These are phyloP conservation scores for Percina caprodes DNA, from an alignment of 2,113 vertebrate genomes.

Conservation along the genomic window DNA sequence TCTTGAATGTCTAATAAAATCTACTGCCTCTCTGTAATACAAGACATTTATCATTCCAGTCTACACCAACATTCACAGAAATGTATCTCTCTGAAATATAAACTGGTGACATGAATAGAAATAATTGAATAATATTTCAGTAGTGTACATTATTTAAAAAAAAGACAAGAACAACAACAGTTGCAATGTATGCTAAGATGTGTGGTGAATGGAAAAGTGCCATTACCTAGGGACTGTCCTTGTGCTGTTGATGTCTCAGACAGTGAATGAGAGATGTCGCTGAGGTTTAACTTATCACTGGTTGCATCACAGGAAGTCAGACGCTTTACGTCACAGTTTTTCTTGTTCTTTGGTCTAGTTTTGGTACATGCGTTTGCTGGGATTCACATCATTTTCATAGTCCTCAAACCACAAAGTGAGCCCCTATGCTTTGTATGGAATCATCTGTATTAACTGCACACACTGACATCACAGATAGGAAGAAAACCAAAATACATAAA, in stretches of 20 bases:
- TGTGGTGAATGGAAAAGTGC: slow-evolving; percentile 6
- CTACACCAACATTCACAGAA: not conserved
- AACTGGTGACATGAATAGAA: not conserved
- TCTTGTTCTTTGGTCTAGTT: not conserved
- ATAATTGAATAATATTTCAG: not conserved
- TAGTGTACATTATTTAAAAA: not conserved
- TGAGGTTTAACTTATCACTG: slow-evolving; percentile 44
- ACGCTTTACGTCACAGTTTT: slow-evolving; percentile 2
- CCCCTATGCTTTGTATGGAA: not conserved
- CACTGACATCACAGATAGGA: not conserved
- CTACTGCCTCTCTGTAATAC: not conserved
- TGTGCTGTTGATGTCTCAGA: slow-evolving; percentile 26
- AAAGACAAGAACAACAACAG: not conserved
- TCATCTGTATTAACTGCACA: not conserved
- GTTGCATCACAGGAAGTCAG: slow-evolving; percentile 49
- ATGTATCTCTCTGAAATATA: not conserved
- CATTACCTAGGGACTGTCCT: slow-evolving; percentile 53
- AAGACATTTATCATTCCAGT: not conserved
- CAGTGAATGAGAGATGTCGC: slow-evolving; percentile 40
- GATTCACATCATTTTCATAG: not conserved
- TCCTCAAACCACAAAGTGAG: not conserved
- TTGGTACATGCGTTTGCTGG: not conserved
- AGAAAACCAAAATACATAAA: not conserved
- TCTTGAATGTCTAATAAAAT: not conserved
- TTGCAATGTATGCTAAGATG: not conserved